phyloP scores from a whole-genome alignment of 1,140 invertebrate species.

The Rhagoletis zephyria region DNA sequence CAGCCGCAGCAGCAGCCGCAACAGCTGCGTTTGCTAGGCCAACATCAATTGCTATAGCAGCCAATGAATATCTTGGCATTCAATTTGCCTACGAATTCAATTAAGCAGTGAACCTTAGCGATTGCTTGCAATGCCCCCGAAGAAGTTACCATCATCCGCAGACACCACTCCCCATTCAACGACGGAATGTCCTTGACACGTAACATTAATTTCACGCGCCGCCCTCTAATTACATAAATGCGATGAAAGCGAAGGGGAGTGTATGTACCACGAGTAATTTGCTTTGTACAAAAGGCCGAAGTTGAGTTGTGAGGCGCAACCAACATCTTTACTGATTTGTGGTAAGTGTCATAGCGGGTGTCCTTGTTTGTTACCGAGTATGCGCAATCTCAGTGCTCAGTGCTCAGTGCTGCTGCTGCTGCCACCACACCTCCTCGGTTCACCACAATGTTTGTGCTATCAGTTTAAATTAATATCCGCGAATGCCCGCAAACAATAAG shows the following conservation, averaged over 20 bases:
- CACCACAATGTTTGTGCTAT: neutral
- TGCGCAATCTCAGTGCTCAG: neutral
- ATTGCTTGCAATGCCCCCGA: neutral
- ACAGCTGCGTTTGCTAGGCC: no score
- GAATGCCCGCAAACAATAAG: neutral
- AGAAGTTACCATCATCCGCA: neutral
- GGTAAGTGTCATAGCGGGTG: neutral
- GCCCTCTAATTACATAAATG: no score
- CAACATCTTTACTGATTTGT: conserved; percentile 1
- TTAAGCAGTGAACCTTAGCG: neutral
- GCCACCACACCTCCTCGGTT: neutral
- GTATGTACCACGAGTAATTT: neutral
- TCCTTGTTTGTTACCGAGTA: neutral
- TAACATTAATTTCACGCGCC: conserved; percentile 1
- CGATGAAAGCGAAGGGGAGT: neutral
- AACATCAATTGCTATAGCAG: neutral
- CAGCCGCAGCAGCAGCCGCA: no score
- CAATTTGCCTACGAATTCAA: conserved; percentile 37
- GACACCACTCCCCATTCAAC: neutral
- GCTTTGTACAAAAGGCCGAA: neutral
- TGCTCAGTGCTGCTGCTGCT: neutral
- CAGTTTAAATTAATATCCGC: conserved; percentile 15
- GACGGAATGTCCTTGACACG: neutral
- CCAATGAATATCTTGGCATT: conserved; percentile 15
- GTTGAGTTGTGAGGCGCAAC: no score